Percentiles rank a stretch among this genome's conserved stretches.
Evolutionary conservation across 2,888 invertebrate species (phyloP).

Genomic region (Pterobdella sp.): DNA sequence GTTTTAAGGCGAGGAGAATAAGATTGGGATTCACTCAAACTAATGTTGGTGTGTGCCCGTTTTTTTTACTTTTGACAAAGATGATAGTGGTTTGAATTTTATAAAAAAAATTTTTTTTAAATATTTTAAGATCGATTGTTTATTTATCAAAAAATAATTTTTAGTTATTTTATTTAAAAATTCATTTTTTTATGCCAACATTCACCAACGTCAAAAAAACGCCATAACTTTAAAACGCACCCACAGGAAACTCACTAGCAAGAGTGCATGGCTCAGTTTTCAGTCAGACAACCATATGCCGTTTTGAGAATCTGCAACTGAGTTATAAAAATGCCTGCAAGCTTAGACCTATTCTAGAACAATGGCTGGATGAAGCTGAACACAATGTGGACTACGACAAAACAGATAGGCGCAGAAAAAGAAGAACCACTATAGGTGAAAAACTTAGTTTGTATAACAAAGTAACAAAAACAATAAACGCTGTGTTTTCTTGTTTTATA

Average conservation of each 20-base stretch:
- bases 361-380: slow-evolving; percentile 39
- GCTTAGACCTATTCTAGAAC: slow-evolving; percentile 39
- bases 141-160: no score
- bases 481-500: no score
- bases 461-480: no score
- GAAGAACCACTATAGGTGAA: slow-evolving; percentile 93
- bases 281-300: slow-evolving; percentile 46
- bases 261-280: slow-evolving; percentile 92
- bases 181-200: background rate
- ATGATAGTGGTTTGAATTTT: background rate
- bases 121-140: no score
- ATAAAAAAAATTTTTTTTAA: no score
- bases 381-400: slow-evolving; percentile 46
- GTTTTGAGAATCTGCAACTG: slow-evolving; percentile 40
- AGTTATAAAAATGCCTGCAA: slow-evolving; percentile 40
- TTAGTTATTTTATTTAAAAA: background rate
- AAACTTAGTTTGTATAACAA: no score
- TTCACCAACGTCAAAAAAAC: no score
- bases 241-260: slow-evolving; percentile 69
- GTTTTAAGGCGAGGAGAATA: slow-evolving; percentile 92
- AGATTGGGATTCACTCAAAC: slow-evolving; percentile 94
- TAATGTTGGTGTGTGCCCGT: slow-evolving; percentile 65
- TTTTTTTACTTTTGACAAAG: background rate
- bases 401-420: slow-evolving; percentile 69
- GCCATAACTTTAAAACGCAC: background rate